Conservation (phyloP, 2,797 vertebrate species). For the Liasis olivaceus region DNA sequence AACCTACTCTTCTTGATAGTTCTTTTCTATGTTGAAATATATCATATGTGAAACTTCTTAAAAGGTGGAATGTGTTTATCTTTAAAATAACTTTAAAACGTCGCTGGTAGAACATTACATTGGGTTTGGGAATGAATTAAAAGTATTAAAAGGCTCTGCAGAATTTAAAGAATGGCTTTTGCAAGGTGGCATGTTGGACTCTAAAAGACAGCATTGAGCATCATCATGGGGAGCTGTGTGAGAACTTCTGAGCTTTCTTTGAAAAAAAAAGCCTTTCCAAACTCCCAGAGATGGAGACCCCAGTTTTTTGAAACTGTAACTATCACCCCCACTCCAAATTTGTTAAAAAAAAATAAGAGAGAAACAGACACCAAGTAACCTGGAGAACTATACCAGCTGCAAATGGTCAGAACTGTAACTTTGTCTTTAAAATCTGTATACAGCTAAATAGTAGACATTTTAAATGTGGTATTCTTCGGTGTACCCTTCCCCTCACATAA, state of each 20-base stretch:
- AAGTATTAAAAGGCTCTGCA: no score
- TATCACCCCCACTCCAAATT: background rate
- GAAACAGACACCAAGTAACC: background rate
- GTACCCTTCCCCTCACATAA: no score
- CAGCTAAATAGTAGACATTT: background rate
- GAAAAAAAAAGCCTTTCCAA: background rate
- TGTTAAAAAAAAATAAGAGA: background rate
- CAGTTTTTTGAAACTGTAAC: background rate
- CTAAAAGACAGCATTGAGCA: no score
- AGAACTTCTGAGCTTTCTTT: no score
- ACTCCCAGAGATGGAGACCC: background rate
- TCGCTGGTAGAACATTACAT: no score
- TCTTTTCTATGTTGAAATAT: background rate
- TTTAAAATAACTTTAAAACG: background rate
- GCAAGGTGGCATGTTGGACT: no score
- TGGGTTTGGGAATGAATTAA: no score
- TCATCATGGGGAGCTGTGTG: no score
- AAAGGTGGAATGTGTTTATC: no score
- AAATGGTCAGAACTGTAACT: background rate
- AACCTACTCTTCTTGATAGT: background rate
- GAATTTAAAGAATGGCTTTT: no score
- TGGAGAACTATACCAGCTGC: background rate
- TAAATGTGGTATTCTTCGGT: no score
- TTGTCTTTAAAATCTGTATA: background rate
- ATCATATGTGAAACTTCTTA: background rate